A percentile compares a stretch with the other conserved stretches of the same genome.
Evolutionary conservation across 2,888 invertebrate genomes (phyloP).

Genomic region (Xestoiulus laeticollis): DNA sequence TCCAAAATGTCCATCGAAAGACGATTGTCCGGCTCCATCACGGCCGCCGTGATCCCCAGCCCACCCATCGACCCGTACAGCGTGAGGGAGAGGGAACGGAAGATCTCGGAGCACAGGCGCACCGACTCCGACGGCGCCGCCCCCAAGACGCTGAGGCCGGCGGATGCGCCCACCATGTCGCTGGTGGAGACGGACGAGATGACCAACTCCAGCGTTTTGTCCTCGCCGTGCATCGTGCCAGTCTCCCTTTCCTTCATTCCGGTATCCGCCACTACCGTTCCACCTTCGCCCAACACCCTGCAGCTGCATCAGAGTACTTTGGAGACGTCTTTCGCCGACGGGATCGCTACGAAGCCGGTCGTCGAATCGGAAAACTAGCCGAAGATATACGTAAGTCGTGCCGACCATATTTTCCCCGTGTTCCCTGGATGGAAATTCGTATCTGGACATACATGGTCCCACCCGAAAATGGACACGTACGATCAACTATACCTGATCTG

Average conservation of each 20-base stretch:
- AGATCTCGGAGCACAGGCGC: not conserved
- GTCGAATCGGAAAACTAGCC: not conserved
- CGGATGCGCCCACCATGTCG: slow-evolving; percentile 52
- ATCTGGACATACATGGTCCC: not conserved
- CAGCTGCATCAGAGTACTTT: not conserved
- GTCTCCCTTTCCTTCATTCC: not conserved
- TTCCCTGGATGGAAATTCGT: not conserved
- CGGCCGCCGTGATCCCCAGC: slow-evolving; percentile 36
- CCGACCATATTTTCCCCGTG: not conserved
- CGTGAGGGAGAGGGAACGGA: not conserved
- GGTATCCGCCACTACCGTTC: not conserved
- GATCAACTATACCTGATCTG: too few species aligned
- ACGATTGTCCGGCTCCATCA: slow-evolving; percentile 42
- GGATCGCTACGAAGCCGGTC: not conserved
- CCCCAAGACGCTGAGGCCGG: slow-evolving; percentile 53
- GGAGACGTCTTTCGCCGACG: slow-evolving; percentile 42
- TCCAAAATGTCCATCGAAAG: slow-evolving; percentile 27
- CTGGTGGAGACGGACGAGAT: slow-evolving; percentile 48
- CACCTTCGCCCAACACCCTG: not conserved
- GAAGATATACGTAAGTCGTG: not conserved
- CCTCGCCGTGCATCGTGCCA: slow-evolving; percentile 19
- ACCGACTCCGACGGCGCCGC: slow-evolving; percentile 18
- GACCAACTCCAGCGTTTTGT: not conserved
- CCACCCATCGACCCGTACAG: not conserved
- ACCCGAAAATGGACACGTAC: not conserved